These are phyloP conservation scores for Adelphocoris suturalis DNA, from an alignment of 2,888 invertebrate species.

Conservation along the genomic window DNA sequence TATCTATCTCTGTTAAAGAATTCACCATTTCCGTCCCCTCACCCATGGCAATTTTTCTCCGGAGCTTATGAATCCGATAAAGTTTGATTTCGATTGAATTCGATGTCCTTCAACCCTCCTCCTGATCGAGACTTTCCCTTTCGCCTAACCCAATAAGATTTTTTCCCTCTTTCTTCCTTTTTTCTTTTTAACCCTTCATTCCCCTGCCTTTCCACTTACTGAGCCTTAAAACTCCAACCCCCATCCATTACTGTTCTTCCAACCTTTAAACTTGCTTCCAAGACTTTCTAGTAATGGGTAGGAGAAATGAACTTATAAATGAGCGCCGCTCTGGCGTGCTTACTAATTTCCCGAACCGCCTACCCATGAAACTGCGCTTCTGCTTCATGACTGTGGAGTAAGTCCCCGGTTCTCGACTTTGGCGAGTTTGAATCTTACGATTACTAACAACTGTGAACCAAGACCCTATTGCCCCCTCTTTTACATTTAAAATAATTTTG, in stretches of 20 bases:
- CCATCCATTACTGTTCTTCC: conserved; percentile 40
- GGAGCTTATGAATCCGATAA: conserved; percentile 45
- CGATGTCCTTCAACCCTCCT: conserved; percentile 6
- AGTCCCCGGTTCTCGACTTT: conserved; percentile 35
- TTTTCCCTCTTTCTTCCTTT: background rate
- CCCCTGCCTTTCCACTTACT: conserved; percentile 22
- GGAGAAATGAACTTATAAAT: conserved; percentile 67
- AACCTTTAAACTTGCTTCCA: conserved; percentile 55
- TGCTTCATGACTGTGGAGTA: conserved; percentile 52
- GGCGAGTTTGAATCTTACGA: conserved; percentile 44
- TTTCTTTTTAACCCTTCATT: conserved; percentile 3
- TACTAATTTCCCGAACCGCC: conserved; percentile 62
- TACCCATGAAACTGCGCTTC: conserved; percentile 66
- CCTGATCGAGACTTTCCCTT: background rate
- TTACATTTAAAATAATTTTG: no score
- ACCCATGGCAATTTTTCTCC: background rate
- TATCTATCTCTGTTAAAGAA: background rate
- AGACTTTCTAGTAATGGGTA: conserved; percentile 61
- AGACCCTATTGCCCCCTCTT: no score
- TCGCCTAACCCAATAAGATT: conserved; percentile 49
- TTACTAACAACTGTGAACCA: no score
- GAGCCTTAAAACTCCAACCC: conserved; percentile 1
- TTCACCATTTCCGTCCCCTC: conserved; percentile 3
- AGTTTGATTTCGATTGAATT: conserved; percentile 58
- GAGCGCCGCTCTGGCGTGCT: conserved; percentile 54